phyloP scores from a whole-genome alignment of 2,797 vertebrate genomes.

The Coendou prehensilis region DNA sequence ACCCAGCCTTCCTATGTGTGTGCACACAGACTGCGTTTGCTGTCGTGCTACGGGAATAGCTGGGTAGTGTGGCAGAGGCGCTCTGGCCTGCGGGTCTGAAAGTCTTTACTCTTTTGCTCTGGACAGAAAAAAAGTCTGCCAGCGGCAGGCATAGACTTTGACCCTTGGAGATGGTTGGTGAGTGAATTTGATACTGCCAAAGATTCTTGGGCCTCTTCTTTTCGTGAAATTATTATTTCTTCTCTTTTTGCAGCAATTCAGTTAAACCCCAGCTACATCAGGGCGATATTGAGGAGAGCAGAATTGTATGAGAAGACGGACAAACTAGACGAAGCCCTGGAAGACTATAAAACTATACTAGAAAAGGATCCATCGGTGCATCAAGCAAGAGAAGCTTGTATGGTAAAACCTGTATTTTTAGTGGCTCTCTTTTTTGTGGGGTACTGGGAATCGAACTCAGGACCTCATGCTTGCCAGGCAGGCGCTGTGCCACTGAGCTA shows the following conservation, averaged over 20 bases:
- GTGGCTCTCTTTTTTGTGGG: too few species aligned
- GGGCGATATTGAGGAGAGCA: slow-evolving; percentile 94
- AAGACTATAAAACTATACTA: slow-evolving; percentile 95
- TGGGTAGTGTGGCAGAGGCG: background rate
- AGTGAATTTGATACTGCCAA: background rate
- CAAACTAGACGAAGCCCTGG: slow-evolving; percentile 97
- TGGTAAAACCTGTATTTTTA: slow-evolving; percentile 90
- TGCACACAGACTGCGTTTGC: rapidly evolving
- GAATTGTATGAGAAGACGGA: slow-evolving; percentile 97
- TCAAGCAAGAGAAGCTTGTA: slow-evolving; percentile 94
- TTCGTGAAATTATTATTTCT: background rate
- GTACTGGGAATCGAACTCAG: too few species aligned
- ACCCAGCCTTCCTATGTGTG: background rate
- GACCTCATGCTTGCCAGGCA: too few species aligned
- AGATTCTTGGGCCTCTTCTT: background rate
- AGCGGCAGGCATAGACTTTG: background rate
- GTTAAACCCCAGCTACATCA: slow-evolving; percentile 94
- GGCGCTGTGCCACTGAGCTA: too few species aligned
- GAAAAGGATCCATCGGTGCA: slow-evolving; percentile 92
- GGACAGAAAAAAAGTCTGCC: background rate
- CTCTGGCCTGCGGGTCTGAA: background rate
- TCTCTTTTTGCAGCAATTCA: slow-evolving; percentile 92
- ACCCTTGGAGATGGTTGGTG: background rate
- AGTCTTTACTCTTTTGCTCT: background rate
- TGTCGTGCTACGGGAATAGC: rapidly evolving